A percentile compares a stretch with the other conserved stretches of the same genome.
phyloP scores from a whole-genome alignment of 2,888 invertebrate genomes.

The Drymonia ruficornis region DNA sequence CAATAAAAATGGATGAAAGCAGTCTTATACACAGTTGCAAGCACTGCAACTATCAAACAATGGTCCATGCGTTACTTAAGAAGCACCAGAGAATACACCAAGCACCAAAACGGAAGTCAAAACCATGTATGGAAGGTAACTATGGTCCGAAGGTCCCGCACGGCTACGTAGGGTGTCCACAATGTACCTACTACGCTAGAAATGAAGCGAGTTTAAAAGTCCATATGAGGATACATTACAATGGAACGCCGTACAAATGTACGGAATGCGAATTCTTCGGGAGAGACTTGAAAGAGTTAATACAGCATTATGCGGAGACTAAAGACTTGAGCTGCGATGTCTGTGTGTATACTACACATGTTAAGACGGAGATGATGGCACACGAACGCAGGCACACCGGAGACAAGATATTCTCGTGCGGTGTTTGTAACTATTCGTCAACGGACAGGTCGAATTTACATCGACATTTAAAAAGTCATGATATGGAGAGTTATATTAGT shows the following conservation, averaged over 20 bases:
- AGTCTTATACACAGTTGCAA: slow-evolving; percentile 25
- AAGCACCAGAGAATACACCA: slow-evolving; percentile 16
- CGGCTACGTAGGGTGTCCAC: slow-evolving; percentile 12
- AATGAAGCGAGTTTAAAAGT: slow-evolving; percentile 15
- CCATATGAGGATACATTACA: slow-evolving; percentile 26
- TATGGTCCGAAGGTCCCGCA: background rate
- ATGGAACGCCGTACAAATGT: slow-evolving; percentile 28
- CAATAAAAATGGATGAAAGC: slow-evolving; percentile 16
- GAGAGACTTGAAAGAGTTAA: slow-evolving; percentile 20
- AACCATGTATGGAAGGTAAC: slow-evolving; percentile 4
- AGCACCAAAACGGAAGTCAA: background rate
- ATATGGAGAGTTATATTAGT: background rate
- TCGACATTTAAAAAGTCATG: slow-evolving; percentile 23
- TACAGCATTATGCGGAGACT: slow-evolving; percentile 16
- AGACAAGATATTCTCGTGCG: slow-evolving; percentile 19
- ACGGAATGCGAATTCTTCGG: slow-evolving; percentile 22
- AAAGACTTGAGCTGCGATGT: slow-evolving; percentile 20
- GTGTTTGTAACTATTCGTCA: slow-evolving; percentile 13
- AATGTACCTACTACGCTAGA: slow-evolving; percentile 21
- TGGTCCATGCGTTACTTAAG: slow-evolving; percentile 11
- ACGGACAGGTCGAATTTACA: slow-evolving; percentile 3
- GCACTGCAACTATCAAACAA: slow-evolving; percentile 23
- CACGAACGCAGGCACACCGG: slow-evolving; percentile 17
- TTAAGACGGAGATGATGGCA: slow-evolving; percentile 15
- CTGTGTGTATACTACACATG: slow-evolving; percentile 24